phyloP scores from a whole-genome alignment of 1,140 invertebrate species.

The Lordiphosa mommai region DNA sequence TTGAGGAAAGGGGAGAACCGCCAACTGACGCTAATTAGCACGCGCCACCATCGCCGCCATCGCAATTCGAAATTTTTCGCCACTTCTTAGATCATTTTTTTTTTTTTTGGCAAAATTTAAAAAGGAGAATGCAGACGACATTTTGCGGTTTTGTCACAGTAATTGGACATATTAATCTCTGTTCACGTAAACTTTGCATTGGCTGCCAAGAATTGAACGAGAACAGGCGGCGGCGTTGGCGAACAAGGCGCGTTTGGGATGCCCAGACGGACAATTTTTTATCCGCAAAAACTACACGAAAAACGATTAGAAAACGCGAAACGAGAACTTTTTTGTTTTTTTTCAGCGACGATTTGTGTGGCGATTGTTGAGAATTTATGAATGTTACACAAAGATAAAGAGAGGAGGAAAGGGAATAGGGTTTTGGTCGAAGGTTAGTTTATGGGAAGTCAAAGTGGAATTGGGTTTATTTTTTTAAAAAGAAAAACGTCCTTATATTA shows the following conservation, averaged over 20 bases:
- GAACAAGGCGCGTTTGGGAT: slow-evolving; percentile 27
- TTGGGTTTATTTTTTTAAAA: too few relatives aligned
- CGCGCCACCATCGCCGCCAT: slow-evolving; percentile 55
- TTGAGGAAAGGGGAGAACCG: slow-evolving; percentile 26
- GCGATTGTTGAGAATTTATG: too few relatives aligned
- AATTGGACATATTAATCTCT: slow-evolving; percentile 80
- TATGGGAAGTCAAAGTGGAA: too few relatives aligned
- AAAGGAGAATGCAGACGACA: slow-evolving; percentile 64
- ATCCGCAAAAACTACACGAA: slow-evolving; percentile 8
- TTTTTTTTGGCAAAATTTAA: slow-evolving; percentile 37
- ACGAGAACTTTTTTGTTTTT: too few relatives aligned
- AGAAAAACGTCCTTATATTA: too few relatives aligned
- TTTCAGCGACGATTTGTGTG: too few relatives aligned
- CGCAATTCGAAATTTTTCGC: slow-evolving; percentile 27
- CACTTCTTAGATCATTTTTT: slow-evolving; percentile 72
- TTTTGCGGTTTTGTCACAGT: slow-evolving; percentile 79
- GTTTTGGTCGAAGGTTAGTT: too few relatives aligned
- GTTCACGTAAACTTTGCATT: slow-evolving; percentile 60
- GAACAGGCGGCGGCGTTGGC: slow-evolving; percentile 7
- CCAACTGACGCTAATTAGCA: slow-evolving; percentile 75
- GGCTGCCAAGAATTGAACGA: slow-evolving; percentile 15
- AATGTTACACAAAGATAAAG: too few relatives aligned
- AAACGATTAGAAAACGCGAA: too few relatives aligned
- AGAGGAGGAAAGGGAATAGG: too few relatives aligned
- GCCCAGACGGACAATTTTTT: slow-evolving; percentile 51